Percentiles rank a stretch among this genome's conserved stretches.
These are phyloP conservation scores for Apteryx mantelli DNA, from an alignment of 2,113 vertebrate genomes.

Conservation along the genomic window DNA sequence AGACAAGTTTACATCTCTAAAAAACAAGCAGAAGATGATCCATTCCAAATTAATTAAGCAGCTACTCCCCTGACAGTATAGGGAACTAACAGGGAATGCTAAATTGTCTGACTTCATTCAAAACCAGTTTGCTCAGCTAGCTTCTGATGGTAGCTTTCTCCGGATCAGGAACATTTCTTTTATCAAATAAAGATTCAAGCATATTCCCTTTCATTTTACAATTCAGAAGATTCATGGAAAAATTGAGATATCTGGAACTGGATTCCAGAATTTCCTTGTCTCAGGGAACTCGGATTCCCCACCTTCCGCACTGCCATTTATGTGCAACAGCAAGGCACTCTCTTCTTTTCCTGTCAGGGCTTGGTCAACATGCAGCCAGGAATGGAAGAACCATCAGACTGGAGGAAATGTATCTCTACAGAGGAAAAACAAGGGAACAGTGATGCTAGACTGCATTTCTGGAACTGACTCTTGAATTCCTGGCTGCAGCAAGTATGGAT, in stretches of 20 bases:
- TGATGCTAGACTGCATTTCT: background rate
- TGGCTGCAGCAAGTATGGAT: background rate
- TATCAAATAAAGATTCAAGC: background rate
- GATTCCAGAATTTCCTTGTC: background rate
- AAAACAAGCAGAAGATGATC: background rate
- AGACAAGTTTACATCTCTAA: background rate
- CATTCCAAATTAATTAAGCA: background rate
- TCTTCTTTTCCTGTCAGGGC: background rate
- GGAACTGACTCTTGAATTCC: background rate
- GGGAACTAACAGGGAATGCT: background rate
- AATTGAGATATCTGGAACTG: background rate
- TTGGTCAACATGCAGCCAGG: background rate
- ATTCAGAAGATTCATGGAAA: background rate
- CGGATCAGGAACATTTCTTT: background rate
- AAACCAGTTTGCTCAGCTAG: background rate
- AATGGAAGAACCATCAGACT: background rate
- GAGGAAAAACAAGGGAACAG: background rate
- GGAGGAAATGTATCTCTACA: background rate
- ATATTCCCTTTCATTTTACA: background rate
- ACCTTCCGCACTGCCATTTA: background rate
- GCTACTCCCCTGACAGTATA: background rate
- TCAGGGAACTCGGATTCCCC: background rate
- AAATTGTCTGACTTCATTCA: background rate
- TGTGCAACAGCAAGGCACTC: background rate
- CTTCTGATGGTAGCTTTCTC: background rate